Evolutionary conservation across 2,888 invertebrate species (phyloP).

Genomic region (Andrena hattorfiana): DNA sequence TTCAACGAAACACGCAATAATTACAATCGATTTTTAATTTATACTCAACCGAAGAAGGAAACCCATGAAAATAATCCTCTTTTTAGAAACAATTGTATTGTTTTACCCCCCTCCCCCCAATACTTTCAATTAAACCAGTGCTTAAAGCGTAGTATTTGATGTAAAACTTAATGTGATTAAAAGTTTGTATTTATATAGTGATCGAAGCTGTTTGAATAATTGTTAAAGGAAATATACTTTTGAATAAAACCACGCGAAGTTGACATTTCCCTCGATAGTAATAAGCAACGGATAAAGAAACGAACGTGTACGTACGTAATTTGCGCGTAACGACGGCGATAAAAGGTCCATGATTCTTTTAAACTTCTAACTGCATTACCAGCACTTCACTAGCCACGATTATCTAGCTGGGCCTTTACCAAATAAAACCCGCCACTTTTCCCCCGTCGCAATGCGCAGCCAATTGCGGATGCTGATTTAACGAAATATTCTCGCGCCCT

Average conservation of each 20-base stretch:
- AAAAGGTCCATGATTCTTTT: no score
- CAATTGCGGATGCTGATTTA: slow-evolving; percentile 49
- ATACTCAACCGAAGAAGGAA: slow-evolving; percentile 3
- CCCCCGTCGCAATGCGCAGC: slow-evolving; percentile 4
- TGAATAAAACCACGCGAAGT: slow-evolving; percentile 27
- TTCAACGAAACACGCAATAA: slow-evolving; percentile 20
- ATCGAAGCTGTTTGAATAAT: slow-evolving; percentile 44
- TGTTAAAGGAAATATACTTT: slow-evolving; percentile 63
- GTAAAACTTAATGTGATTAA: slow-evolving; percentile 45
- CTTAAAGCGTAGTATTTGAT: slow-evolving; percentile 40
- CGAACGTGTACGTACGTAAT: neutral
- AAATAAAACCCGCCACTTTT: neutral
- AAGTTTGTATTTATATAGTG: slow-evolving; percentile 55
- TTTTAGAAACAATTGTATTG: slow-evolving; percentile 7
- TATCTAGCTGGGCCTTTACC: neutral
- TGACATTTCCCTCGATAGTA: neutral
- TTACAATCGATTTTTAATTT: slow-evolving; percentile 21
- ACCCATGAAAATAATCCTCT: slow-evolving; percentile 6
- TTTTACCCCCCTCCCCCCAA: slow-evolving; percentile 3
- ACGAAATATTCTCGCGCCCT: slow-evolving; percentile 2
- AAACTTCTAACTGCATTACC: no score
- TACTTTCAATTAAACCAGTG: slow-evolving; percentile 29
- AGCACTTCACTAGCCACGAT: no score
- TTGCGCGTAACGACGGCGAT: no score
- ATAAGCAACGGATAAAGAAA: neutral